Base-by-base conservation (phyloP, 2,888 invertebrate species). In the Crossocerus cetratus region DNA sequence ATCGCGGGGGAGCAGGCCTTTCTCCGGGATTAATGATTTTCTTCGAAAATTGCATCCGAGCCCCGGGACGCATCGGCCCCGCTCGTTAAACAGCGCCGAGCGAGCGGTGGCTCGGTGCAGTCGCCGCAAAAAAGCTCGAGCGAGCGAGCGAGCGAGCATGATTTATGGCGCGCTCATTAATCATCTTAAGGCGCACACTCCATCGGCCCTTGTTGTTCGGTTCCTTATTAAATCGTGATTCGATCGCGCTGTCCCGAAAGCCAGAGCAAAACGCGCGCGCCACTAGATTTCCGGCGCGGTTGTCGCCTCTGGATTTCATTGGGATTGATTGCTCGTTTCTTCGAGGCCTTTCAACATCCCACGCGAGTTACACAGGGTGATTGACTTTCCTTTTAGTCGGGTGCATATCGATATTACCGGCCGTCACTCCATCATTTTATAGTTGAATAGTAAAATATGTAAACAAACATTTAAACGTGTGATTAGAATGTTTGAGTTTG, bases 91-190 rank as follows among this genome's bases (percentile, higher is more conserved):
- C 71, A 65, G 62, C 59, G 13, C 45, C 55, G 18, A 3, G 45
- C 49, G 53, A 49, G 75, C 66, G 66, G 45, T 69, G 63, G 32
- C 32, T 53, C 16, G 62, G n/a, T 16, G 57, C 45, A 58, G 59
- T 55, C 55, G 61, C 32, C 58, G 42, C 69, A 77, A 81, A 77
- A 81, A 76, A 49, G 49, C 69, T 2, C 23, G 4, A 23, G 23
- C 23, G 23, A 14, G 69, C 16, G 75, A 77, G 71, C 75, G 71
- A 75, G 73, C 74, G 72, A 49, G 49, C 76, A 72, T 81, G 81
- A 81, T 81, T 81, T 81, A 81, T 79, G 77, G 82, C 82, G 67
- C 65, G 77, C 74, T 81, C 80, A 71, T 81, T 81, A 81, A 81
- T 81, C 81, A 79, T 77, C 64, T 77, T 78, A 77, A 77, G 60